Evolutionary conservation across 1,140 invertebrate genomes (phyloP).

Genomic region (Teleogryllus occipitalis): DNA sequence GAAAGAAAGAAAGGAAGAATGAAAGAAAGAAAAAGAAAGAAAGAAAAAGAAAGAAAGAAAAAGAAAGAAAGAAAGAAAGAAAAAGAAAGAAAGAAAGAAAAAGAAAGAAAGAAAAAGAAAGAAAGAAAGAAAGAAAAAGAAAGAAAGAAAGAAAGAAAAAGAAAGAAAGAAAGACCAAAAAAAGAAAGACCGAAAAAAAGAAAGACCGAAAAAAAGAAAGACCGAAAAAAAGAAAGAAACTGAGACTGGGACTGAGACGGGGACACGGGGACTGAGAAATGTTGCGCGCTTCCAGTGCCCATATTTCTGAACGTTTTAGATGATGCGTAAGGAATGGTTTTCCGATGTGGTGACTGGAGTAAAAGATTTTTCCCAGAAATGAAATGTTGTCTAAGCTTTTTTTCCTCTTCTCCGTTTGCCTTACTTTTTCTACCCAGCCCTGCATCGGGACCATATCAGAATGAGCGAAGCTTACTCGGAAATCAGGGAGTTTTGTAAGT

Average conservation of each 20-base stretch:
- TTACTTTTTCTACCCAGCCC: no score
- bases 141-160: neutral
- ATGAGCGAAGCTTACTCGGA: no score
- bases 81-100: constrained; percentile 2
- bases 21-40: neutral
- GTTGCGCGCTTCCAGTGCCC: no score
- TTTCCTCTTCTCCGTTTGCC: no score
- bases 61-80: neutral
- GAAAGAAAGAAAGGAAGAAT: neutral
- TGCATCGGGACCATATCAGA: no score
- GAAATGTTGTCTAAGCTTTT: no score
- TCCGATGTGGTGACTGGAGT: no score
- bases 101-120: neutral
- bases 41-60: neutral
- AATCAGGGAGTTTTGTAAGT: no score
- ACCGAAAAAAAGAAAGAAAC: neutral
- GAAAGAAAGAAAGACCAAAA: neutral
- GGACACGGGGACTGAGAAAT: no score
- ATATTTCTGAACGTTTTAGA: no score
- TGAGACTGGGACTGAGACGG: neutral
- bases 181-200: neutral
- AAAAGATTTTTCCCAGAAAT: no score
- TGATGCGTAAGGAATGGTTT: no score
- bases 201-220: neutral
- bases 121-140: neutral